phyloP scores from a whole-genome alignment of 2,888 invertebrate genomes.

The Philhelius pedissequus region DNA sequence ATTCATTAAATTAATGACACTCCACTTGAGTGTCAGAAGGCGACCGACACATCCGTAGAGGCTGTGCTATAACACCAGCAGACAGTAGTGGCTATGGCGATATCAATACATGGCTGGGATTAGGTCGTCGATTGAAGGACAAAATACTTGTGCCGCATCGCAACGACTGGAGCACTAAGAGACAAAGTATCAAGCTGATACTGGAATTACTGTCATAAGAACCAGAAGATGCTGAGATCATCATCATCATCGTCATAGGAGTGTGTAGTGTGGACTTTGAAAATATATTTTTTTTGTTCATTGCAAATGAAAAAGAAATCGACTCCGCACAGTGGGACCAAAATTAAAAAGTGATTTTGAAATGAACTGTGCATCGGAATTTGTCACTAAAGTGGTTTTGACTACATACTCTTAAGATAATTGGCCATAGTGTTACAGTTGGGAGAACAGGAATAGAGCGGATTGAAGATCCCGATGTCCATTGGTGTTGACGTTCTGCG shows the following conservation, averaged over 20 bases:
- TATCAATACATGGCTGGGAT: background rate
- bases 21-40: constrained; percentile 8
- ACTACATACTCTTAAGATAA: too few relatives aligned
- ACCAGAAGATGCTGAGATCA: background rate
- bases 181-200: constrained; percentile 1
- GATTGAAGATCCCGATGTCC: too few relatives aligned
- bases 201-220: constrained; percentile 25
- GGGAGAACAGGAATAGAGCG: too few relatives aligned
- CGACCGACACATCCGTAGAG: background rate
- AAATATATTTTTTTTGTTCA: too few relatives aligned
- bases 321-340: too few relatives aligned
- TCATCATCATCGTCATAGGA: background rate
- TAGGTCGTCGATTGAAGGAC: background rate
- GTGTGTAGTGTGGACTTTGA: background rate
- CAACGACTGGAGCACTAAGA: background rate
- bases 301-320: too few relatives aligned
- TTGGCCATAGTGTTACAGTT: too few relatives aligned
- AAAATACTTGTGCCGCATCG: background rate
- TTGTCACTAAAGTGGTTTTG: too few relatives aligned
- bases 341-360: too few relatives aligned
- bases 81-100: background rate
- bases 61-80: background rate
- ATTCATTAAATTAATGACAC: constrained; percentile 58
- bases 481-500: too few relatives aligned
- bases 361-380: too few relatives aligned